Evolutionary conservation across 2,797 vertebrate species (phyloP).

Genomic region (Gymnothorax javanicus): DNA sequence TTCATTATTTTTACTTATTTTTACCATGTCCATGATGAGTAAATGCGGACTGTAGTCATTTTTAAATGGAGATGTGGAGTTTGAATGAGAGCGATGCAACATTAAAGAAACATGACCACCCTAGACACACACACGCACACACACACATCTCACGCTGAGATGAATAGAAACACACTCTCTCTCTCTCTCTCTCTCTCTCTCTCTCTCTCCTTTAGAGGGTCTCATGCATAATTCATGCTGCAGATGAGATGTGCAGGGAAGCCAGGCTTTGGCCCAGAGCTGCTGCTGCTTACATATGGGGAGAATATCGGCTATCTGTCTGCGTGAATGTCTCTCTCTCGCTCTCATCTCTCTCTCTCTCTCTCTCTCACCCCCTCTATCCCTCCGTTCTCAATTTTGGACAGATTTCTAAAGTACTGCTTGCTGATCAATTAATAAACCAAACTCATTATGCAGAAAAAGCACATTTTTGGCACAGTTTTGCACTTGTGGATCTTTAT

Average conservation of each 20-base stretch:
- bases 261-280: constrained; percentile 10
- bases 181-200: neutral
- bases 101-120: neutral
- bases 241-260: constrained; percentile 36
- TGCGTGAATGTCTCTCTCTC: neutral
- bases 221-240: constrained; percentile 51
- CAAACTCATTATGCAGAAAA: neutral
- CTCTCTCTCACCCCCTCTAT: neutral
- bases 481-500: no score
- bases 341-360: no score
- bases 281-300: constrained; percentile 43
- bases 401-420: neutral
- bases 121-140: no score
- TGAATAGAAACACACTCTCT: neutral
- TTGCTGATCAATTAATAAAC: neutral
- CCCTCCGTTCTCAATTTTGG: no score
- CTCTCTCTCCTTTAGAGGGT: neutral
- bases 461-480: no score
- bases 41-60: neutral
- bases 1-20: no score
- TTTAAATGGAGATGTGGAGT: neutral
- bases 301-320: constrained; percentile 38
- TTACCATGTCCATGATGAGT: neutral
- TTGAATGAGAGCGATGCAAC: neutral
- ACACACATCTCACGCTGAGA: neutral